These are phyloP conservation scores for Eublepharis macularius DNA, from an alignment of 2,113 vertebrate species.

Conservation along the genomic window DNA sequence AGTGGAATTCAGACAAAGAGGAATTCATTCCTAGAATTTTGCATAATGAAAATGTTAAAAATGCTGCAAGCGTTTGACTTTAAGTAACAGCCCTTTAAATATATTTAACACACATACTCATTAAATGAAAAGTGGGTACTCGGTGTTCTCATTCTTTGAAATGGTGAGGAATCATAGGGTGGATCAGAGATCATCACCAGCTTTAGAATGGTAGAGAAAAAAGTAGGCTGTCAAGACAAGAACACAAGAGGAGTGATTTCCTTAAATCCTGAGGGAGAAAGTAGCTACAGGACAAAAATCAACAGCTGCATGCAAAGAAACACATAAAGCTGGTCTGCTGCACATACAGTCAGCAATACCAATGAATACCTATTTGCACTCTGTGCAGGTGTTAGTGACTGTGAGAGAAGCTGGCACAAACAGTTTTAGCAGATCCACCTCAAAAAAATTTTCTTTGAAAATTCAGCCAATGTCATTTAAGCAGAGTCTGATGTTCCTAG, in stretches of 20 bases:
- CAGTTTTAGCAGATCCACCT: not conserved
- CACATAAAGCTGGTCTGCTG: not conserved
- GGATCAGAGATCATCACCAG: not conserved
- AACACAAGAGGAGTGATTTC: not conserved
- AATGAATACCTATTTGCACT: slow-evolving; percentile 9
- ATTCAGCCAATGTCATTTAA: slow-evolving; percentile 4
- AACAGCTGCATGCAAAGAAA: not conserved
- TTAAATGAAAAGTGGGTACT: not conserved
- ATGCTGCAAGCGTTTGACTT: not conserved
- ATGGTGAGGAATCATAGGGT: not conserved
- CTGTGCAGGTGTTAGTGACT: not conserved
- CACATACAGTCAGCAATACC: not conserved
- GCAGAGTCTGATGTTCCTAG: slow-evolving; percentile 21
- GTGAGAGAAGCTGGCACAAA: not conserved
- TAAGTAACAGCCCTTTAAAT: not conserved
- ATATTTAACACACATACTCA: no score
- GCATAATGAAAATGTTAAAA: no score
- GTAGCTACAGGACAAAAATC: slow-evolving; percentile 1
- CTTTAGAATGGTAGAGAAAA: not conserved
- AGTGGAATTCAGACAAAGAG: no score
- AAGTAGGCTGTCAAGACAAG: not conserved
- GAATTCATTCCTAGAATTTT: no score
- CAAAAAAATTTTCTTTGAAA: slow-evolving; percentile 21
- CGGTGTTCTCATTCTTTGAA: not conserved
- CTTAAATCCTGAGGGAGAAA: not conserved